Evolutionary conservation across 2,113 vertebrate genomes (phyloP).

Genomic region (Aldabrachelys gigantea): DNA sequence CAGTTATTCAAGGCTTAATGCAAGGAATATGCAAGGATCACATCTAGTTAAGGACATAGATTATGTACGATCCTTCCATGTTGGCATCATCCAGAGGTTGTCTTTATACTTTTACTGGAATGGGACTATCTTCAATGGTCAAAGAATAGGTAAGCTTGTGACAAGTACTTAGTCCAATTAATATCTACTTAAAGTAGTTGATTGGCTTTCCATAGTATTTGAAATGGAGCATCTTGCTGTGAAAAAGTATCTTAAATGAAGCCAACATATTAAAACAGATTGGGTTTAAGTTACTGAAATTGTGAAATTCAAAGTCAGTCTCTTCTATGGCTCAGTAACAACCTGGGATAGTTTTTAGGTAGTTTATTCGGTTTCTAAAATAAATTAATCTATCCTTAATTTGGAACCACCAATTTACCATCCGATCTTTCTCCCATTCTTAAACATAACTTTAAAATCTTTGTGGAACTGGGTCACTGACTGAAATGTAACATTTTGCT

Average conservation of each 20-base stretch:
- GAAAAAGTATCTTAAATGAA: not conserved
- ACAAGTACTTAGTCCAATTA: not conserved
- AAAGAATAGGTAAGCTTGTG: not conserved
- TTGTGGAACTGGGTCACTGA: slow-evolving; percentile 39
- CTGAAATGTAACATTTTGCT: slow-evolving; percentile 43
- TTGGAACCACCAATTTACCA: slow-evolving; percentile 40
- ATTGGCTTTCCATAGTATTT: not conserved
- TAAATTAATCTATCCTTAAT: slow-evolving; percentile 17
- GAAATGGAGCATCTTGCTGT: not conserved
- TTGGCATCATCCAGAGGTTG: fast-evolving
- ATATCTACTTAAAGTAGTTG: fast-evolving
- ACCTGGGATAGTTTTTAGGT: not conserved
- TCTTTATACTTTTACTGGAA: fast-evolving
- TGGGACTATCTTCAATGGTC: not conserved
- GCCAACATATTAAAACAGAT: not conserved
- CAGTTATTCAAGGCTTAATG: not conserved
- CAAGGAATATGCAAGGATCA: not conserved
- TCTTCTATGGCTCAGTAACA: not conserved
- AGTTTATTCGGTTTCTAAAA: not conserved
- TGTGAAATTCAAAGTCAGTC: not conserved
- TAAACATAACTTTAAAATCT: slow-evolving; percentile 49
- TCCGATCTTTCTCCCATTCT: slow-evolving; percentile 37
- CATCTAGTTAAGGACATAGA: not conserved
- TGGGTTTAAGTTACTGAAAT: not conserved
- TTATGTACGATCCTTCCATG: not conserved